A percentile compares a stretch with the other conserved stretches of the same genome.
Conservation (phyloP, 2,113 vertebrate species). For the Typhlomys cinereus region DNA sequence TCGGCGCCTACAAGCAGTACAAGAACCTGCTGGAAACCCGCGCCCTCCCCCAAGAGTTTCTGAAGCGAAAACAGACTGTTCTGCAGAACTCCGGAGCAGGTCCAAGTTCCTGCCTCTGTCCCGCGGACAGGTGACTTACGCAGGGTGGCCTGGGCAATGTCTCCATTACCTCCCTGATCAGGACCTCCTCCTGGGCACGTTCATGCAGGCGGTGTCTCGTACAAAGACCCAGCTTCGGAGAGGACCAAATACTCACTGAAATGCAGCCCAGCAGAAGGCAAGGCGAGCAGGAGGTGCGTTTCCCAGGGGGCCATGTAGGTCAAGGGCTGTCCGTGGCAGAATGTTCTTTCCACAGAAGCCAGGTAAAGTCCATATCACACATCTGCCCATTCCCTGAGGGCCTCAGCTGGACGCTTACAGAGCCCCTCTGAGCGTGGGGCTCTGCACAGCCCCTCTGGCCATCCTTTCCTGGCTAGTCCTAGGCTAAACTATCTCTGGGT, state of each 20-base stretch:
- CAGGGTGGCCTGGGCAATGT: not conserved
- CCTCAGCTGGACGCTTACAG: too few species aligned
- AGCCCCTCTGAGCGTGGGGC: accelerated
- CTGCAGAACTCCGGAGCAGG: not conserved
- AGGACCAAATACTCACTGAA: not conserved
- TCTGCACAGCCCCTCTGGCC: not conserved
- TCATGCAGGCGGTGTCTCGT: too few species aligned
- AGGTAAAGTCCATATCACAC: not conserved
- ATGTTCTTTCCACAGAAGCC: not conserved
- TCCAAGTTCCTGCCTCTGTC: too few species aligned
- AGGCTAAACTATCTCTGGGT: accelerated
- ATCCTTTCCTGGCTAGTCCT: too few species aligned
- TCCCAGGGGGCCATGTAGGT: not conserved
- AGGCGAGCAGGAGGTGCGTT: accelerated
- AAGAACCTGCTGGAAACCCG: not conserved
- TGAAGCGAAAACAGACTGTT: not conserved
- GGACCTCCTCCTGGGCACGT: not conserved
- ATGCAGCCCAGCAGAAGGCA: not conserved
- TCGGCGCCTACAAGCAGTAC: not conserved
- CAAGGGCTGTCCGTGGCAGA: not conserved
- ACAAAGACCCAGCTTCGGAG: not conserved
- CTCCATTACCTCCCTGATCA: not conserved
- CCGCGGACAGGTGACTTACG: not conserved
- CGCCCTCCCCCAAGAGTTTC: not conserved
- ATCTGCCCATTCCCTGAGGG: accelerated